phyloP scores from a whole-genome alignment of 37 sponge, comb jelly and placozoan genomes.

The Amphimedon queenslandica region DNA sequence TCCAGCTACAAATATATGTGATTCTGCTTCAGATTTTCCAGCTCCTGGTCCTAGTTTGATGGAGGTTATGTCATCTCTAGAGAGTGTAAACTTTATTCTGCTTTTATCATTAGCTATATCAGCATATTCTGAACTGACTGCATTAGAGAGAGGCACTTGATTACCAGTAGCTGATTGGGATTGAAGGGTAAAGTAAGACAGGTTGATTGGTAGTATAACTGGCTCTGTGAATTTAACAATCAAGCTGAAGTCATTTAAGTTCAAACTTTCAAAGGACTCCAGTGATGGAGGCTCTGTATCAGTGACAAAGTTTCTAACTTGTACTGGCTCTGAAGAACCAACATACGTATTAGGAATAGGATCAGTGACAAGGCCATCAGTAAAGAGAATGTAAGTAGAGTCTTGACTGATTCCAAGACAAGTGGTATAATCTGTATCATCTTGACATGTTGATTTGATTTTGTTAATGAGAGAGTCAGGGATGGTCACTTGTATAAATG shows the following conservation, averaged over 20 bases:
- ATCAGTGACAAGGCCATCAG: conserved; percentile 36
- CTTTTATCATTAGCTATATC: conserved; percentile 32
- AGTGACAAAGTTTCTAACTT: conserved; percentile 21
- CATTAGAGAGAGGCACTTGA: conserved; percentile 22
- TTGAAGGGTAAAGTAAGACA: conserved; percentile 48
- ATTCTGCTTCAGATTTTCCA: conserved; percentile 42
- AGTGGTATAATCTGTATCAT: conserved; percentile 14
- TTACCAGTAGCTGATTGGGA: background rate
- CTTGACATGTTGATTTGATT: conserved; percentile 30
- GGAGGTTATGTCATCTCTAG: conserved; percentile 31
- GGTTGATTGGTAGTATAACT: conserved; percentile 56
- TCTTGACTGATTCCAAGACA: conserved; percentile 34
- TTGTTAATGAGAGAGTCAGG: conserved; percentile 35
- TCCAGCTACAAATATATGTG: conserved; percentile 34
- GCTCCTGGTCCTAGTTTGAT: conserved; percentile 34
- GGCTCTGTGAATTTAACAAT: conserved; percentile 61
- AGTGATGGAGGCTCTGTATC: conserved; percentile 34
- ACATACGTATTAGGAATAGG: background rate
- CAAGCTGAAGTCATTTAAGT: conserved; percentile 32
- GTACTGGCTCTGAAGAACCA: conserved; percentile 15
- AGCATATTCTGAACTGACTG: conserved; percentile 15
- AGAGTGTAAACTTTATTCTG: conserved; percentile 25
- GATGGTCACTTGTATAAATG: conserved; percentile 25
- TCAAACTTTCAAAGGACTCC: conserved; percentile 19
- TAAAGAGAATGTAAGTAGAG: conserved; percentile 43